A percentile compares a stretch with the other conserved stretches of the same genome.
Conservation (phyloP, 2,888 invertebrate species). For the Lycophotia porphyrea region DNA sequence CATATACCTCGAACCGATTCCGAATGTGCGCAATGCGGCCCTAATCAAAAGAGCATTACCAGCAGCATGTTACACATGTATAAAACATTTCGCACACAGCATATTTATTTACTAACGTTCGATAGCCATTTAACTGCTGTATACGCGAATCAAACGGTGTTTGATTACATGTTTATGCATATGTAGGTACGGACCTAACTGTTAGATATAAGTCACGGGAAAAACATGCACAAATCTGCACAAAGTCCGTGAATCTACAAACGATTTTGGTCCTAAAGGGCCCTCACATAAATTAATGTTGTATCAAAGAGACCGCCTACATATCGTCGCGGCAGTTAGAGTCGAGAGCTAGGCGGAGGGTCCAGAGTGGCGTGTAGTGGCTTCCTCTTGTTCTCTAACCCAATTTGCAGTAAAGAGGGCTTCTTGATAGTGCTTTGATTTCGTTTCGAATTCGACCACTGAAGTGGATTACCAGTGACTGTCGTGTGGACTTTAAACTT, state of each 20-base stretch:
- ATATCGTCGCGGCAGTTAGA: slow-evolving; percentile 63
- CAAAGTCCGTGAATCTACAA: slow-evolving; percentile 45
- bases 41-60: slow-evolving; percentile 54
- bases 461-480: slow-evolving; percentile 37
- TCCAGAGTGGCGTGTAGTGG: slow-evolving; percentile 69
- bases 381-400: slow-evolving; percentile 76
- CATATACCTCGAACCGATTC: slow-evolving; percentile 39
- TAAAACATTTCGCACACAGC: slow-evolving; percentile 43
- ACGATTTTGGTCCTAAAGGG: slow-evolving; percentile 45
- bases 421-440: slow-evolving; percentile 78
- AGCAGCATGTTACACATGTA: slow-evolving; percentile 41
- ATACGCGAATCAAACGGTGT: slow-evolving; percentile 40
- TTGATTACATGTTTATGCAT: slow-evolving; percentile 30
- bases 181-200: not conserved
- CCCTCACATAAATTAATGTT: slow-evolving; percentile 68
- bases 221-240: slow-evolving; percentile 19
- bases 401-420: slow-evolving; percentile 78
- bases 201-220: slow-evolving; percentile 1
- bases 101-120: slow-evolving; percentile 51
- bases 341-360: slow-evolving; percentile 63
- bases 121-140: slow-evolving; percentile 46
- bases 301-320: slow-evolving; percentile 63
- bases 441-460: slow-evolving; percentile 68
- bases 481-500: slow-evolving; percentile 21
- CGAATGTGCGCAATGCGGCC: slow-evolving; percentile 58